Base-by-base conservation (phyloP, 2,797 vertebrate species). In the Ceyx erithaca region DNA sequence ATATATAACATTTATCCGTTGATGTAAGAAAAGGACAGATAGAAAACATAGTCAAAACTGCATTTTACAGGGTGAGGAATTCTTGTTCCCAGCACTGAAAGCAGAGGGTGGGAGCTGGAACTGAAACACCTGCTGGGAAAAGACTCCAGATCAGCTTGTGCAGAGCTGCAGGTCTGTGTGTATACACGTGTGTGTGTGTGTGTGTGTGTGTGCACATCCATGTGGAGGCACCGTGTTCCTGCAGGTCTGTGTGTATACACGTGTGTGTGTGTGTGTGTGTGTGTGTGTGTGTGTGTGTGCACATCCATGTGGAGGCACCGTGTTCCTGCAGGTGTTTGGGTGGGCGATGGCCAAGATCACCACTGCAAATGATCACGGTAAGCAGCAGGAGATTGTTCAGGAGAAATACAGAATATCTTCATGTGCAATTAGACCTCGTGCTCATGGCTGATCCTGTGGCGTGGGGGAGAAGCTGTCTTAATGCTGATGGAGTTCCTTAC, bases 261-360 rank as follows among this genome's bases (percentile, higher is more conserved):
- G 14, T 51, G 14, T 26, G 28, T 22, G 12, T 23, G 22, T 23
- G 46, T 23, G 2, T 3, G 2, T 7, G 7, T 5, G 48, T 25
- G 0, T 4, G 1, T 4, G 12, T n/a, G n/a, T n/a, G n/a, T n/a
- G n/a, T n/a, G n/a, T n/a, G n/a, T n/a, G n/a, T n/a, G n/a, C 1
- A 10, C 25, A 51, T 15, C 26, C 7, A 40, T 40, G 37, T 40
- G 37, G 37, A 14, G 37, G 37, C 37, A 40, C 37, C 37, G 13
- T 40, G 37, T 3, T 5, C 20, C 26, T 26, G 54, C 31, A 20
- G 57, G 5, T 35, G 4, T 6, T 13, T 7, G 70, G 48, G n/a
- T 3, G 0, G 4, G 4, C 2, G 43, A 14, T 0, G 9, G 46
- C 17, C 51, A 6, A 1, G 6, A 18, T 30, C 9, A 2, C 35